Conservation (phyloP, 2,797 vertebrate species). For the Gymnodraco acuticeps region DNA sequence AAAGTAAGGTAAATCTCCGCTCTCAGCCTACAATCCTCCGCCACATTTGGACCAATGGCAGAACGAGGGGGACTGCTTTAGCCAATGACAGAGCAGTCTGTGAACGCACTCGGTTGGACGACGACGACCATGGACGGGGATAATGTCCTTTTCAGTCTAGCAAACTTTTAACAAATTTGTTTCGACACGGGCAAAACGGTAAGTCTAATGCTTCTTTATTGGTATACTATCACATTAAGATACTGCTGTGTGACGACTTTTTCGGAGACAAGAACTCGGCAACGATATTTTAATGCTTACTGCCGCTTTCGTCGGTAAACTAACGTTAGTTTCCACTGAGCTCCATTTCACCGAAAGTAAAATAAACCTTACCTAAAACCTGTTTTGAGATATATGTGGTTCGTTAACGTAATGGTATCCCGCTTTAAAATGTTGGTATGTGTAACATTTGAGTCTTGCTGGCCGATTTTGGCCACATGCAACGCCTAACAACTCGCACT, state of each 20-base stretch:
- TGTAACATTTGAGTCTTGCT: background rate
- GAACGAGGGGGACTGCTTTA: background rate
- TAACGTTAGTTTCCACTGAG: background rate
- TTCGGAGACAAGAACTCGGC: background rate
- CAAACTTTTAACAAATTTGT: conserved; percentile 65
- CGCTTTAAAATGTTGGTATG: background rate
- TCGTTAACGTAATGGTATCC: background rate
- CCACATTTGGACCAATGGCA: conserved; percentile 63
- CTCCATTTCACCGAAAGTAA: conserved; percentile 5
- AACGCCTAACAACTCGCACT: background rate
- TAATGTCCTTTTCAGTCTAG: conserved; percentile 33
- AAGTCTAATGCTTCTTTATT: conserved; percentile 18
- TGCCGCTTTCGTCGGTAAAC: conserved; percentile 21
- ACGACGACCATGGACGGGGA: conserved; percentile 68
- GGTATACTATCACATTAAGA: fast-evolving
- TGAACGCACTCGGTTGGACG: conserved; percentile 58
- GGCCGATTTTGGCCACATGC: conserved; percentile 41
- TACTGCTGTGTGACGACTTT: fast-evolving
- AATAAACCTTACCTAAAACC: background rate
- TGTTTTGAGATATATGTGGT: background rate
- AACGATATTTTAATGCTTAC: background rate
- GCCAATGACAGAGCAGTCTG: conserved; percentile 61
- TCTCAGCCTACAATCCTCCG: conserved; percentile 31
- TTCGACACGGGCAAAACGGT: conserved; percentile 52
- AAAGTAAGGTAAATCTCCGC: conserved; percentile 59